phyloP scores from a whole-genome alignment of 2,113 vertebrate species.

The Anoplopoma fimbria region DNA sequence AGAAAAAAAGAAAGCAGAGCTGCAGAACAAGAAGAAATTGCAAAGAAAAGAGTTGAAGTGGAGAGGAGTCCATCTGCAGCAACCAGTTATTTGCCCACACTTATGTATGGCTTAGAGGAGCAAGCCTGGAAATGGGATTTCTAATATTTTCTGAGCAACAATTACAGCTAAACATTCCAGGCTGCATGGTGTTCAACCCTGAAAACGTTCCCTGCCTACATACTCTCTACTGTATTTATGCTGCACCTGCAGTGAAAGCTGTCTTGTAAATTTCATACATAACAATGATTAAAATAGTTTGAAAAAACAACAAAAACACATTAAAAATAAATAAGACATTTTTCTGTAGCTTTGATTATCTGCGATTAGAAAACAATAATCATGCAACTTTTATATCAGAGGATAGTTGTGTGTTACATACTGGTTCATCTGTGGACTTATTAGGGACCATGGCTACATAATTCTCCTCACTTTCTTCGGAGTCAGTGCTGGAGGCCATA shows the following conservation, averaged over 20 bases:
- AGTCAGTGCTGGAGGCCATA: conserved; percentile 98
- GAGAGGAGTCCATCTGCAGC: conserved; percentile 83
- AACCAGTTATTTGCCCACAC: conserved; percentile 35
- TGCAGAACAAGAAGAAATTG: conserved; percentile 55
- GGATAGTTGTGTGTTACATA: conserved; percentile 88
- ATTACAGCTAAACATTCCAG: conserved; percentile 8
- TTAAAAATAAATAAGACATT: neutral
- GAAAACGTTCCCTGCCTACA: neutral
- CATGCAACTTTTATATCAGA: conserved; percentile 61
- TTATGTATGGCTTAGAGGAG: conserved; percentile 30
- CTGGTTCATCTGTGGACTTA: conserved; percentile 93
- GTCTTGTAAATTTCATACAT: neutral
- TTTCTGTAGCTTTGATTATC: conserved; percentile 24
- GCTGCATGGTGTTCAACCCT: neutral
- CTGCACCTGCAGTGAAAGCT: conserved; percentile 4
- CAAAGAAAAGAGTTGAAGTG: conserved; percentile 61
- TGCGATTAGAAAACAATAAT: conserved; percentile 29
- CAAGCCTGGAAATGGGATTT: conserved; percentile 27
- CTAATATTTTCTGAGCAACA: conserved; percentile 21
- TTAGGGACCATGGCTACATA: conserved; percentile 97
- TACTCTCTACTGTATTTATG: conserved; percentile 6
- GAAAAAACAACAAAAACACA: neutral
- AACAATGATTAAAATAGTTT: conserved; percentile 2
- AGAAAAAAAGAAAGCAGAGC: conserved; percentile 46
- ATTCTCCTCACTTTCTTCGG: conserved; percentile 96